Evolutionary conservation across 35 echinoderm and acorn worm genomes (phyloP), one percentile per base, ranked within the genome.

Genomic region (Lytechinus pictus): DNA sequence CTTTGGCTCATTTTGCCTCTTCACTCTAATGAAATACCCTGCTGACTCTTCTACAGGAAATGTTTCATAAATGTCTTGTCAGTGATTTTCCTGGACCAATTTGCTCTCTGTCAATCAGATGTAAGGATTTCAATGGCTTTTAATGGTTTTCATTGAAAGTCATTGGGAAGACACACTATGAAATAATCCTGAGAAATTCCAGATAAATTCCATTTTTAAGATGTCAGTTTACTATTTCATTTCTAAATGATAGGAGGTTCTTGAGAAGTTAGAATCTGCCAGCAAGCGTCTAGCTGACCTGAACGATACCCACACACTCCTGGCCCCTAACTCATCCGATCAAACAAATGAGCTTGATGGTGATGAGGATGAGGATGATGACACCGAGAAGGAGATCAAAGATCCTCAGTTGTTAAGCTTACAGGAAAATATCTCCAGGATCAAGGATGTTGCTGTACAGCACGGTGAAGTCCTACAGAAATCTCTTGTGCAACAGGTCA

Each of bases 401-500:
- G 92, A 96, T 60, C 95, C 98, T 95, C 87, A 94, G 44, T 87
- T 97, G 95, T 92, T 66, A 54, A 87, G 95, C 11, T 71, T 97
- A 16, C 95, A 95, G 55, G 87, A 52, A 54, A 96, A 99, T 8
- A 86, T 97, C 21, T 87, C 97, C 44, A 92, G 95, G 86, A 87
- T 99, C 21, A 94, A 94, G 72, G 95, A 95, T 55, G 96, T 99
- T 54, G 95, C 96, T n/a, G 66, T 94, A 53, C 95, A 97, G 54
- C 97, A 97, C 58, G 97, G 91, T 54, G 94, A 97, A 14, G 92
- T 97, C 52, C 94, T 99, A 28, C 52, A 95, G 95, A 87, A 97
- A 33, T 95, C 96, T 66, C 95, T 97, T 14, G 53, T 97, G 53
- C 98, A 97, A 90, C 96, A 99, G 97, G 98, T 96, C 56, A 94